A percentile compares a stretch with the other conserved stretches of the same genome.
Conservation (phyloP, 2,888 invertebrate species). For the Isoperla grammatica region DNA sequence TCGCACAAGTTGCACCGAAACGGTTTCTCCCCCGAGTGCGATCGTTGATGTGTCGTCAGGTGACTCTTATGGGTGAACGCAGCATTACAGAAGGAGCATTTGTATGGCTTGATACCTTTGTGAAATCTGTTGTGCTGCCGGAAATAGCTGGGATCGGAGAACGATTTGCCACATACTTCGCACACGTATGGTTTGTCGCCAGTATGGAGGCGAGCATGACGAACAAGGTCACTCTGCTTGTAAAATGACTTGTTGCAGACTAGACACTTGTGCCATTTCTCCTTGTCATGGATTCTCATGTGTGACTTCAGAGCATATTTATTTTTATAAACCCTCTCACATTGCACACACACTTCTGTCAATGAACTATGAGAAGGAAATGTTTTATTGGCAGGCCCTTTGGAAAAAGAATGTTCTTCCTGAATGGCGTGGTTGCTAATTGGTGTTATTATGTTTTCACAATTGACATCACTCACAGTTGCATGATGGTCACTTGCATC, state of each 20-base stretch:
- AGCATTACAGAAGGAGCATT: background rate
- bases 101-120: background rate
- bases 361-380: no score
- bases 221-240: background rate
- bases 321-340: no score
- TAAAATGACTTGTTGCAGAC: background rate
- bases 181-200: background rate
- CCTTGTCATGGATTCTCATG: slow-evolving; percentile 1
- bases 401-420: no score
- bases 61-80: slow-evolving; percentile 1
- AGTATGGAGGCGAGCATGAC: background rate
- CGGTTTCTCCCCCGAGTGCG: slow-evolving; percentile 24
- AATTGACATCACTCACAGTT: no score
- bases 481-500: no score
- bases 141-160: background rate
- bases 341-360: no score
- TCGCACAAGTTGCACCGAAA: slow-evolving; percentile 23
- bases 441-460: no score
- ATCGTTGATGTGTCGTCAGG: slow-evolving; percentile 17
- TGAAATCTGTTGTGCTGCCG: background rate
- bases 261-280: background rate
- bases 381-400: no score
- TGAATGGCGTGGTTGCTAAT: no score
- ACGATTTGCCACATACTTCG: background rate
- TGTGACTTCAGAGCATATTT: background rate